These are phyloP conservation scores for Pundamilia nyererei DNA, from an alignment of 2,113 vertebrate genomes.

Conservation along the genomic window DNA sequence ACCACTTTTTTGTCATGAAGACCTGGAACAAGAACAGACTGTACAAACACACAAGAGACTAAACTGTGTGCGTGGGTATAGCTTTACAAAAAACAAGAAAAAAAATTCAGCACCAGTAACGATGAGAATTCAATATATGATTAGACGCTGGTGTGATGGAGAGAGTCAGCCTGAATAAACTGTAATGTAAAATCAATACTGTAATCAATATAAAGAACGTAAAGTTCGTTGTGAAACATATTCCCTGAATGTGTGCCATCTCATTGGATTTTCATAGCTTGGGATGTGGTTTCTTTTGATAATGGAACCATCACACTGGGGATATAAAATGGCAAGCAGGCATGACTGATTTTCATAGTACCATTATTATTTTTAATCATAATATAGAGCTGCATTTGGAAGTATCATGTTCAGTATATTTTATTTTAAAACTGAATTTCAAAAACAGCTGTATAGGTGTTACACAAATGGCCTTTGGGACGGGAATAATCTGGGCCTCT, in stretches of 20 bases:
- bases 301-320: no score
- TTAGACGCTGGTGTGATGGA: neutral
- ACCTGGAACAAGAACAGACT: neutral
- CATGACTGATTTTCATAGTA: neutral
- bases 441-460: neutral
- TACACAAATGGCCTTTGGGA: neutral
- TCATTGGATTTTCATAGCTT: neutral
- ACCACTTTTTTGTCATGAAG: neutral
- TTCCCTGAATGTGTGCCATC: neutral
- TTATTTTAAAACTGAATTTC: neutral
- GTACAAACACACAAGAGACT: neutral
- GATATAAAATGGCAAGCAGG: neutral
- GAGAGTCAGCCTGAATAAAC: neutral
- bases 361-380: neutral
- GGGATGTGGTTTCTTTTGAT: neutral
- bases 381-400: neutral
- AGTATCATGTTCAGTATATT: neutral
- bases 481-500: neutral
- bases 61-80: neutral
- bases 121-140: neutral
- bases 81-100: neutral
- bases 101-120: neutral
- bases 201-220: neutral
- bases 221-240: accelerated
- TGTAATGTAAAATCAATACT: neutral